phyloP scores from a whole-genome alignment of 2,888 invertebrate species.

The Hemaris fuciformis region DNA sequence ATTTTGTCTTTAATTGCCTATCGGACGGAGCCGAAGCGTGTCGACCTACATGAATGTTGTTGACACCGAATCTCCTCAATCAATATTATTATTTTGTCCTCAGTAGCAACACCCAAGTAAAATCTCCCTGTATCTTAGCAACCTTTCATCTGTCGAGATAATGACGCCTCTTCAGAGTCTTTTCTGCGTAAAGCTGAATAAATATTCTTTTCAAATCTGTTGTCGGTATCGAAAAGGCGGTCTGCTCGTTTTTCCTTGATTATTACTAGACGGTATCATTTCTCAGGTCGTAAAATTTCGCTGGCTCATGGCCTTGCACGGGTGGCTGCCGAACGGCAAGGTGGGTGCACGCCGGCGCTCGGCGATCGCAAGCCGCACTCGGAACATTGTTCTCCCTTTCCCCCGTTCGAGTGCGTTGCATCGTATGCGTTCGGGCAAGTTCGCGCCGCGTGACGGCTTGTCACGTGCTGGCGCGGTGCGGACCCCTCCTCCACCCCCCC shows the following conservation, averaged over 20 bases:
- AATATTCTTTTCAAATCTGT: too few species aligned
- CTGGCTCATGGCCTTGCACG: background rate
- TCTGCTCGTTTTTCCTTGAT: background rate
- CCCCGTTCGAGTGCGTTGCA: conserved; percentile 34
- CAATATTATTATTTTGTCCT: conserved; percentile 1
- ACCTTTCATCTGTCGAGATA: background rate
- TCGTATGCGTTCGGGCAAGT: conserved; percentile 41
- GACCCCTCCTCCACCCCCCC: conserved; percentile 21
- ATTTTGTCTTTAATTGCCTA: conserved; percentile 17
- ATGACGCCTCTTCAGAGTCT: background rate
- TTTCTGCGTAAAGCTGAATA: background rate
- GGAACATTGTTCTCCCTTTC: conserved; percentile 22
- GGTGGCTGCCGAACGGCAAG: background rate
- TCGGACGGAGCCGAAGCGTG: conserved; percentile 13
- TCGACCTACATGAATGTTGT: conserved; percentile 29
- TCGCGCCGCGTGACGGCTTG: conserved; percentile 53
- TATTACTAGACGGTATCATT: background rate
- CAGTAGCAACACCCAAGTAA: background rate
- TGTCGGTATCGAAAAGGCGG: too few species aligned
- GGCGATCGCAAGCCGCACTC: background rate
- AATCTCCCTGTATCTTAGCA: background rate
- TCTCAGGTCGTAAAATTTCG: background rate
- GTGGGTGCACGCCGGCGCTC: conserved; percentile 8
- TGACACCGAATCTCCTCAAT: conserved; percentile 17
- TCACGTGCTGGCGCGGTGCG: conserved; percentile 48